These are phyloP conservation scores for Heteromurus nitidus DNA, from an alignment of 2,888 invertebrate species.

Conservation along the genomic window DNA sequence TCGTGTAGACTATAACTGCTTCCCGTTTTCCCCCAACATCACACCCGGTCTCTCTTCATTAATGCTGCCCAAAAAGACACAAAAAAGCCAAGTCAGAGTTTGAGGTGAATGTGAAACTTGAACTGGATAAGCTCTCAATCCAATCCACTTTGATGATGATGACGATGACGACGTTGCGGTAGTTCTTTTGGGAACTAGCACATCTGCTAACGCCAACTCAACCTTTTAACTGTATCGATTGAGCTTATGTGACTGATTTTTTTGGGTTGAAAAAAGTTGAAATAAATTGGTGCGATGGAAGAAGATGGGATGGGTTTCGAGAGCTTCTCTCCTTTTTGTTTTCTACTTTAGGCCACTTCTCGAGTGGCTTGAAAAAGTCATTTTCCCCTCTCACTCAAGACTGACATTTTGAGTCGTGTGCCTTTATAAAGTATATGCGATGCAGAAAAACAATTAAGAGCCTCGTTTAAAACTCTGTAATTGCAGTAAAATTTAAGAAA, in stretches of 20 bases:
- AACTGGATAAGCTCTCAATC: slow-evolving; percentile 45
- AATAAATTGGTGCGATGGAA: neutral
- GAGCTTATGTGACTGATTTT: neutral
- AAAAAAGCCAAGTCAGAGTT: too few relatives aligned
- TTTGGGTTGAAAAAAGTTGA: slow-evolving; percentile 17
- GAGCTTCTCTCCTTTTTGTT: slow-evolving; percentile 18
- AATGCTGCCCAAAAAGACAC: neutral
- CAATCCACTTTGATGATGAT: slow-evolving; percentile 33
- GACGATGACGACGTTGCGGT: too few relatives aligned
- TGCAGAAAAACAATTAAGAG: neutral
- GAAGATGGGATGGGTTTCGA: too few relatives aligned
- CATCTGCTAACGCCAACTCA: too few relatives aligned
- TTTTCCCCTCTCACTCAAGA: too few relatives aligned
- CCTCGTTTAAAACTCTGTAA: slow-evolving; percentile 1
- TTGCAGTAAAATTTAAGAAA: too few relatives aligned
- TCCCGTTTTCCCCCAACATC: too few relatives aligned
- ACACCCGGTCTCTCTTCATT: slow-evolving; percentile 10
- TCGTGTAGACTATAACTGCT: too few relatives aligned
- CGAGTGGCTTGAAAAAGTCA: neutral
- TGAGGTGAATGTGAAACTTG: slow-evolving; percentile 19
- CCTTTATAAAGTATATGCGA: neutral
- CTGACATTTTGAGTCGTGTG: neutral
- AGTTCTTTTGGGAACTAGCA: neutral
- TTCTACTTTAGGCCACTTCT: slow-evolving; percentile 16
- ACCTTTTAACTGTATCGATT: too few relatives aligned